These are phyloP conservation scores for Cabera pusaria DNA, from an alignment of 2,888 invertebrate genomes.

Conservation along the genomic window DNA sequence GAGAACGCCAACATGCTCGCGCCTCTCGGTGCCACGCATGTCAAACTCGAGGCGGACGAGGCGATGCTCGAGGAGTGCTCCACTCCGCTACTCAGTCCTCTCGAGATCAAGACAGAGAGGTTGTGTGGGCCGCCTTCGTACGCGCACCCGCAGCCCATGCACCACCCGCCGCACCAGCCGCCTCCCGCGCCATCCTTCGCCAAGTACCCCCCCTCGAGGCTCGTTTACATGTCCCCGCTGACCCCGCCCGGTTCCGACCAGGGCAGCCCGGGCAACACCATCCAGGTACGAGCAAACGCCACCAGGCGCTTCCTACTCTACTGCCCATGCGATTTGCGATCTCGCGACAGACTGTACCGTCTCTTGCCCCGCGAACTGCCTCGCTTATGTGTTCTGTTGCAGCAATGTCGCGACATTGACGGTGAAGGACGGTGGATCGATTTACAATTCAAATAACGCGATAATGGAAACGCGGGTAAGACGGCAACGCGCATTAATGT, in stretches of 20 bases:
- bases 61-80: slow-evolving; percentile 84
- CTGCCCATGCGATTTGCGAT: slow-evolving; percentile 57
- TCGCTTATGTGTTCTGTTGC: slow-evolving; percentile 36
- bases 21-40: slow-evolving; percentile 85
- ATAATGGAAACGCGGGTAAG: slow-evolving; percentile 32
- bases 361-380: slow-evolving; percentile 59
- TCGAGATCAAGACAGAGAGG: slow-evolving; percentile 92
- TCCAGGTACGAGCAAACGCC: slow-evolving; percentile 81
- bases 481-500: slow-evolving; percentile 41
- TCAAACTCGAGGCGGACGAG: slow-evolving; percentile 90
- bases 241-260: slow-evolving; percentile 95
- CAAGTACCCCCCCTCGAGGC: slow-evolving; percentile 73
- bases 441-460: slow-evolving; percentile 38
- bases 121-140: slow-evolving; percentile 82
- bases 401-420: slow-evolving; percentile 34
- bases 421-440: slow-evolving; percentile 23
- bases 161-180: slow-evolving; percentile 61
- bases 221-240: slow-evolving; percentile 91
- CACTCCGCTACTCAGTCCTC: slow-evolving; percentile 89
- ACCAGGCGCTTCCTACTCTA: slow-evolving; percentile 1
- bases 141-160: slow-evolving; percentile 58
- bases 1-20: slow-evolving; percentile 95
- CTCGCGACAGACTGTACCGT: slow-evolving; percentile 64
- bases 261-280: slow-evolving; percentile 89
- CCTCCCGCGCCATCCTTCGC: slow-evolving; percentile 62